Base-by-base conservation (phyloP, 2,113 vertebrate species). In the Eulacestoma nigropectus region DNA sequence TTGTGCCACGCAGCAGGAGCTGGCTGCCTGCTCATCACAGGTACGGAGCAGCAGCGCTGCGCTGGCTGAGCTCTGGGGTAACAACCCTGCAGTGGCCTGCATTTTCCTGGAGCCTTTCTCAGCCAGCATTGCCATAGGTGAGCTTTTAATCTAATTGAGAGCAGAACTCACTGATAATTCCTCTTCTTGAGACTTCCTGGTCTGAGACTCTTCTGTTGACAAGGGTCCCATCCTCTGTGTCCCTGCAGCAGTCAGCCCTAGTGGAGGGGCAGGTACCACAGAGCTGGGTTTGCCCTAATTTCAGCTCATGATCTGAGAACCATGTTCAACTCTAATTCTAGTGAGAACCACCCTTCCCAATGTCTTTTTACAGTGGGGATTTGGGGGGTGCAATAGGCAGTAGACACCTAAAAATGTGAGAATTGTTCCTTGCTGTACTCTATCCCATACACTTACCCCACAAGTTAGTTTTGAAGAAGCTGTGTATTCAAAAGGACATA, bases 281-380 rank as follows among this genome's bases (percentile, higher is more conserved):
- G 26, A 11, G 10, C 1, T 50, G 60, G 14, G 16, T 35, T 72
- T 53, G 35, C 47, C 39, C 57, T 73, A 10, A 41, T 41, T 83
- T 79, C 60, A 41, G 55, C 42, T 64, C 49, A 26, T 16, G 27
- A 41, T 39, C 53, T 14, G 21, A 87, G 44, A 91, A 33, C 13
- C 47, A 32, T 1, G 0, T 53, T 53, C n/a, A 52, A 4, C 14
- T 60, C 23, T 2, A 10, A 6, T 9, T 57, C 23, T 29, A 25
- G 8, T 20, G 57, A 77, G 27, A 84, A 20, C 9, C 46, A 82
- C 23, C 20, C 27, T 82, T 90, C 64, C 8, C 12, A 2, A 30
- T 19, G 33, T 41, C 59, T 12, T 44, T 23, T 65, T 55, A 13
- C 35, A 65, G 53, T 20, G 18, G 53, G 47, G 8, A 35, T 47